A percentile compares a stretch with the other conserved stretches of the same genome.
Evolutionary conservation across 2,113 vertebrate species (phyloP).

Genomic region (Mustela nigripes): DNA sequence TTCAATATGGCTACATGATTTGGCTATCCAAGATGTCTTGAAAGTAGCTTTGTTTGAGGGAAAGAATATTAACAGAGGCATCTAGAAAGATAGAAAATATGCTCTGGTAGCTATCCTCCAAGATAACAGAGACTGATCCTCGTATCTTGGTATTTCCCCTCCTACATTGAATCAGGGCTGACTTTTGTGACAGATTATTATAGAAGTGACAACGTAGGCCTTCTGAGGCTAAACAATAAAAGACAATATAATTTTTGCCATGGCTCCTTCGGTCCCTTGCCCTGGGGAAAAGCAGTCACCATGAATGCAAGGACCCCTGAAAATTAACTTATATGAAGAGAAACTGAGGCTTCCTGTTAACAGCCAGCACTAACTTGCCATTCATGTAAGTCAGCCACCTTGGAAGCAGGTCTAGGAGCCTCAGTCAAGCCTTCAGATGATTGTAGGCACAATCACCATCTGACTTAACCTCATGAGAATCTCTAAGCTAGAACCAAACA

Average conservation of each 20-base stretch:
- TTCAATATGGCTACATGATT: neutral
- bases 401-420: neutral
- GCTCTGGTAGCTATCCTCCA: neutral
- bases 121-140: neutral
- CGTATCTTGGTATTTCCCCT: neutral
- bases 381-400: neutral
- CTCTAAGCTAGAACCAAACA: neutral
- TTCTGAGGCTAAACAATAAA: neutral
- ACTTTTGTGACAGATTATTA: neutral
- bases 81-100: neutral
- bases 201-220: neutral
- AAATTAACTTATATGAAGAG: neutral
- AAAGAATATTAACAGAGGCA: neutral
- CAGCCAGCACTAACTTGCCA: neutral
- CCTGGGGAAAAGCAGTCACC: neutral
- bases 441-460: neutral
- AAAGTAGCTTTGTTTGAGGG: neutral
- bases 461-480: neutral
- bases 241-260: neutral
- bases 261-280: neutral
- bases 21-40: slow-evolving; percentile 10
- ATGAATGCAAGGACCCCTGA: neutral
- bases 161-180: neutral
- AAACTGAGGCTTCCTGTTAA: neutral
- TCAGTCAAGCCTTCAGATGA: neutral